Evolutionary conservation across 2,888 invertebrate genomes (phyloP).

Genomic region (Pyralis farinalis): DNA sequence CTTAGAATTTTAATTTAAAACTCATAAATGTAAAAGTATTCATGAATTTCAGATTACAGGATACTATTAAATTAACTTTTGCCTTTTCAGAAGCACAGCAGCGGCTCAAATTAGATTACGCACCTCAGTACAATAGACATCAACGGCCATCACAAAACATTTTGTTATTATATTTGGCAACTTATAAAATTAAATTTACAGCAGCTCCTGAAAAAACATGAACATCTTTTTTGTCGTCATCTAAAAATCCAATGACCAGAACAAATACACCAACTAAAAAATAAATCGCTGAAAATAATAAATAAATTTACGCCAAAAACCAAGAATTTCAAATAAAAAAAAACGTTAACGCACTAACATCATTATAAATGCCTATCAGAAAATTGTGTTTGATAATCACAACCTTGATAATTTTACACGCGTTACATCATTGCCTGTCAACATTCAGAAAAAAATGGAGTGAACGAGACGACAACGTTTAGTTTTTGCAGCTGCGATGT

Average conservation of each 20-base stretch:
- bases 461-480: slow-evolving; percentile 49
- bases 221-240: slow-evolving; percentile 1
- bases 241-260: neutral
- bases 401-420: slow-evolving; percentile 47
- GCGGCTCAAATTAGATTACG: no score
- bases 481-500: slow-evolving; percentile 37
- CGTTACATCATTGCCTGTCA: slow-evolving; percentile 55
- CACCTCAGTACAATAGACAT: slow-evolving; percentile 36
- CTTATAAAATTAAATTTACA: neutral
- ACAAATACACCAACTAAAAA: no score
- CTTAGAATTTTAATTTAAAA: no score
- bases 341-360: slow-evolving; percentile 9
- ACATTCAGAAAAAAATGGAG: slow-evolving; percentile 51
- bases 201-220: neutral
- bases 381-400: slow-evolving; percentile 37
- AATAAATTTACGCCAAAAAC: neutral
- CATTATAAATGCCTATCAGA: slow-evolving; percentile 19
- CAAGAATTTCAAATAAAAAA: slow-evolving; percentile 1
- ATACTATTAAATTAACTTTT: no score
- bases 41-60: no score
- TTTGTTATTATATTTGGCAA: neutral
- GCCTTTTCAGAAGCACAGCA: neutral
- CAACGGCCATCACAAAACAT: slow-evolving; percentile 28
- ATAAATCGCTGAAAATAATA: neutral
- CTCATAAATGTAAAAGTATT: no score